phyloP scores from a whole-genome alignment of 2,888 invertebrate genomes.

The Marronus borbonicus region DNA sequence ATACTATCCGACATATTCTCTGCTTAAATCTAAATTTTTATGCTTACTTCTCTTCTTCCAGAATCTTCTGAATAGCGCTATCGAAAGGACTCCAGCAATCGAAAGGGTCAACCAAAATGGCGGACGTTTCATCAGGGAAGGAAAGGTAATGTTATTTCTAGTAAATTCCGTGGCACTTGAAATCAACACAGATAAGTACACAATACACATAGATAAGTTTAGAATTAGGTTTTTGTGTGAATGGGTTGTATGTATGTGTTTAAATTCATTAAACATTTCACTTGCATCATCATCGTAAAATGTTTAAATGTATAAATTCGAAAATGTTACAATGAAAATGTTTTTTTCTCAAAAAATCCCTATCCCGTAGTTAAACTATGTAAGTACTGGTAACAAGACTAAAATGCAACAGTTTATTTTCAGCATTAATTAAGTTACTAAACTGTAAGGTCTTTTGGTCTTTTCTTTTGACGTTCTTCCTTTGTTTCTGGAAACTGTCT shows the following conservation, averaged over 20 bases:
- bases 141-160: slow-evolving; percentile 83
- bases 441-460: slow-evolving; percentile 24
- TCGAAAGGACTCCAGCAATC: slow-evolving; percentile 94
- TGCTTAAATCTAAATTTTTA: no score
- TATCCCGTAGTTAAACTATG: slow-evolving; percentile 31
- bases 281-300: no score
- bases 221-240: slow-evolving; percentile 2
- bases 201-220: slow-evolving; percentile 2
- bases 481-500: slow-evolving; percentile 37
- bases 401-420: slow-evolving; percentile 44
- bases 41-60: slow-evolving; percentile 68
- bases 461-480: slow-evolving; percentile 15
- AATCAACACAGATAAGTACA: slow-evolving; percentile 15
- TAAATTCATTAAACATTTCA: slow-evolving; percentile 25
- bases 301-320: no score
- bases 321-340: background rate
- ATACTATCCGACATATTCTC: no score
- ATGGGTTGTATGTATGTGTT: slow-evolving; percentile 15
- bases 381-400: slow-evolving; percentile 30
- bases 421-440: slow-evolving; percentile 40
- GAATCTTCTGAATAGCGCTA: slow-evolving; percentile 93
- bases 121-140: slow-evolving; percentile 95
- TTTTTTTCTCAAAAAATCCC: slow-evolving; percentile 11
- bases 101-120: slow-evolving; percentile 97
- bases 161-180: background rate